Evolutionary conservation across 92 coral and sea anemone species (phyloP), one percentile per base, ranked within the genome.

Genomic region (Micromussa lordhowensis): DNA sequence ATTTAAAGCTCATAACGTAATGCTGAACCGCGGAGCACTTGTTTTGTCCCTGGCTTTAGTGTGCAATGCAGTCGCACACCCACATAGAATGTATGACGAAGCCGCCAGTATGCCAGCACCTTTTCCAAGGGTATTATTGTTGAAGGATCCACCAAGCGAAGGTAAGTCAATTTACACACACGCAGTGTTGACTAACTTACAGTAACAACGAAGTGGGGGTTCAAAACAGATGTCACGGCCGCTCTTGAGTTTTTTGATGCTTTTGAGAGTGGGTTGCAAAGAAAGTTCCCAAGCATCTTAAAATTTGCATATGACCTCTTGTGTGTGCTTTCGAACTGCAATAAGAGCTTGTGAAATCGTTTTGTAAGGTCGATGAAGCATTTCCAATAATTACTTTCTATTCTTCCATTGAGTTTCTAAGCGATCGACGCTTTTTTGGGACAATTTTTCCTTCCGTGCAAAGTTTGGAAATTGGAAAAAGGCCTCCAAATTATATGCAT

Each of bases 111-210:
- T 84, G 19, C 87, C 87, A 29, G 80, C 80, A 36, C 88, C 88
- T 22, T 84, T 84, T 29, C 8, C 11, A n/a, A 74, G 40, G 26
- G 81, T 57, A n/a, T 63, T 84, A 55, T 34, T 11, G 7, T 28
- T 58, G 81, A 11, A 75, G 74, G 32, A 84, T 21, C 81, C 81
- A 28, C 88, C 59, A 9, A n/a, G 75, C 34, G 88, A 74, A 24
- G 88, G 88, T 74, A 74, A 24, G 76, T 63, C 30, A 24, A 24
- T 7, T 59, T 22, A 24, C 18, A 0, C 51, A 44, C 51, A 44
- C 1, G 51, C 51, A 44, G 51, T 0, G 51, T 8, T 44, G 8
- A 8, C 51, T 13, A 44, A 44, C 51, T 44, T 44, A 44, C 51
- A 44, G 51, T 44, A 44, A 44, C 51, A 44, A 44, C 12, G 51